phyloP scores from a whole-genome alignment of 2,113 vertebrate genomes.

The Polypterus bichir region DNA sequence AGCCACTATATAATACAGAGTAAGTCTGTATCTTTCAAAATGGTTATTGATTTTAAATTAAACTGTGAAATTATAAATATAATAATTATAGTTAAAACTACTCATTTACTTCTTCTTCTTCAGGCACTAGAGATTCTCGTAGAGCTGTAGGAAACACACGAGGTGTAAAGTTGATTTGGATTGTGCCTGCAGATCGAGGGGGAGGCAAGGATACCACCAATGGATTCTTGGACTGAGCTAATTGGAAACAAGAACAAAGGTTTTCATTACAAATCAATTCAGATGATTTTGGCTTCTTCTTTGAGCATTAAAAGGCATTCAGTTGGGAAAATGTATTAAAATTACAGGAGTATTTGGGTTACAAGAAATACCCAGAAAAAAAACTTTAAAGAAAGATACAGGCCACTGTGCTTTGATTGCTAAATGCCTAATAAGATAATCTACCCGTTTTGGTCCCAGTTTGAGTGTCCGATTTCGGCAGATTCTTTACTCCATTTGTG shows the following conservation, averaged over 20 bases:
- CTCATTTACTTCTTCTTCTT: constrained; percentile 74
- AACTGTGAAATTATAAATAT: too few species aligned
- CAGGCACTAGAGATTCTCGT: constrained; percentile 64
- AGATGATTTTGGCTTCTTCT: not conserved
- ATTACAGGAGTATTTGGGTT: not conserved
- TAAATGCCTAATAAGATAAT: not conserved
- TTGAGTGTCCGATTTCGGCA: constrained; percentile 7
- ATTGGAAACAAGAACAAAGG: constrained; percentile 30
- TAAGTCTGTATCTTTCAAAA: too few species aligned
- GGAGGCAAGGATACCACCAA: constrained; percentile 43
- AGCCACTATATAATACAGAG: too few species aligned
- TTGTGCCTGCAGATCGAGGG: constrained; percentile 59
- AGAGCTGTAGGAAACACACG: constrained; percentile 80
- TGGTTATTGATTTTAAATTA: too few species aligned
- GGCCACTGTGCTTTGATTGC: not conserved
- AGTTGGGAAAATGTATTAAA: not conserved
- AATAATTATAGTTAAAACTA: too few species aligned
- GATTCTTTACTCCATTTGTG: constrained; percentile 16
- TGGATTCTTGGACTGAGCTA: constrained; percentile 33
- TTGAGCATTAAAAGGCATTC: not conserved
- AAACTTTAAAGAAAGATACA: not conserved
- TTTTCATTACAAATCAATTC: constrained; percentile 15
- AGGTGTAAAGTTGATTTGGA: constrained; percentile 70
- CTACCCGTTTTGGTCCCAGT: constrained; percentile 31
- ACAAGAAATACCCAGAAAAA: not conserved